phyloP scores from a whole-genome alignment of 2,888 invertebrate species.

The Lasius platythorax region DNA sequence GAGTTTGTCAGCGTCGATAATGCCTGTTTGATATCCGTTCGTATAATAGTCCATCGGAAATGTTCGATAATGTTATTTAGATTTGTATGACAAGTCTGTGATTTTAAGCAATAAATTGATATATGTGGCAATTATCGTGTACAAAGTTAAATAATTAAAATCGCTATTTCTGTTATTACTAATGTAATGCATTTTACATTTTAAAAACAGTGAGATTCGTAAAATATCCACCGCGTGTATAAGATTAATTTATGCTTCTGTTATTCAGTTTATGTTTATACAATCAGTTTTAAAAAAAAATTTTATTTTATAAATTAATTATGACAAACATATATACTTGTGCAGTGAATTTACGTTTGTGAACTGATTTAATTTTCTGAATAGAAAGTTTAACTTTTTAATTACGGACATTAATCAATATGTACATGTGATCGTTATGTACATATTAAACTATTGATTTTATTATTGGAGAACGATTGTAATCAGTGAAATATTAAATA shows the following conservation, averaged over 20 bases:
- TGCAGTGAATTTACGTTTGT: not conserved
- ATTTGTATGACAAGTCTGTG: not conserved
- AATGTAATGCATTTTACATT: not conserved
- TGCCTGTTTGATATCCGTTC: not conserved
- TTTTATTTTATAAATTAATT: not conserved
- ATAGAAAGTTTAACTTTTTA: not conserved
- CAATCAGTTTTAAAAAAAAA: not conserved
- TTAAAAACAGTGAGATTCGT: not conserved
- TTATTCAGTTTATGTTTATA: not conserved
- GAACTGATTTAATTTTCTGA: not conserved
- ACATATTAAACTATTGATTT: not conserved
- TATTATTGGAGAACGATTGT: not conserved
- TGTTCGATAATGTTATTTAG: not conserved
- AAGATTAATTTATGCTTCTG: not conserved
- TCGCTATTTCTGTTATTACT: not conserved
- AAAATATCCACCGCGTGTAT: not conserved
- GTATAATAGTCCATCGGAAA: not conserved
- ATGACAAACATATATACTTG: not conserved
- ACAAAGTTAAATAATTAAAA: not conserved
- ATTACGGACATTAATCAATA: not conserved
- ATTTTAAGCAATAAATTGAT: not conserved
- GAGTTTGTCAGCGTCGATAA: slow-evolving; percentile 3
- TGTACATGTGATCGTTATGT: not conserved
- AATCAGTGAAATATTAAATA: not conserved
- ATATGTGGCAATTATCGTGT: not conserved